Evolutionary conservation across 2,797 vertebrate species (phyloP), one percentile per base, ranked within the genome.

Genomic region (Gymnothorax reevesii): DNA sequence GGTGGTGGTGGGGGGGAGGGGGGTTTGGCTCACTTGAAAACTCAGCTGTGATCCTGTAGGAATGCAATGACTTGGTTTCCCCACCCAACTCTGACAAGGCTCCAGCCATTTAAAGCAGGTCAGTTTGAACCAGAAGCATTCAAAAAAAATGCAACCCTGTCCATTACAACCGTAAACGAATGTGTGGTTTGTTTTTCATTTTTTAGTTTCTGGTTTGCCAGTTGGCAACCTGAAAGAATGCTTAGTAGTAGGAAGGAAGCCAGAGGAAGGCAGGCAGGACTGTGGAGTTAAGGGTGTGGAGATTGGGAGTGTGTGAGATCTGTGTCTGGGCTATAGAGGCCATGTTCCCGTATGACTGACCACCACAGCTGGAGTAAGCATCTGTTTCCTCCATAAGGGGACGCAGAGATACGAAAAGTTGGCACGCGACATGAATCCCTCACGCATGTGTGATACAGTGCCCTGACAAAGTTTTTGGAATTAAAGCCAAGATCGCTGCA

Each of bases 101-200:
- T 91, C 92, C 90, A 93, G 89, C 90, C 90, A 91, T 92, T 89
- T 60, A 82, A 33, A 8, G 85, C 91, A 88, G 52, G 71, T 91
- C 94, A 94, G 91, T 92, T 92, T 90, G 90, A 27, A 86, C 90
- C 92, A 91, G 88, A 91, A 86, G 87, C 89, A 90, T 94, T 92
- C 88, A 86, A 89, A 73, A 42, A 42, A 71, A 25, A 25, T 27
- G 8, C n/a, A 25, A 25, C 66, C 27, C 12, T 7, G 90, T 89
- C 91, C 84, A 93, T 90, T 93, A 92, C 95, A 95, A 93, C 94
- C 94, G 95, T 95, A 79, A 89, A 88, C 90, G 82, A 84, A 49
- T 85, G 57, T 42, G n/a, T 3, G 71, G 60, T 62, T 62, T 62
- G 22, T 25, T 69, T n/a, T 69, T 10, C 5, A 20, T n/a, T 0